Conservation (phyloP, 1,140 invertebrate species). For the Protaetia brevitarsis region DNA sequence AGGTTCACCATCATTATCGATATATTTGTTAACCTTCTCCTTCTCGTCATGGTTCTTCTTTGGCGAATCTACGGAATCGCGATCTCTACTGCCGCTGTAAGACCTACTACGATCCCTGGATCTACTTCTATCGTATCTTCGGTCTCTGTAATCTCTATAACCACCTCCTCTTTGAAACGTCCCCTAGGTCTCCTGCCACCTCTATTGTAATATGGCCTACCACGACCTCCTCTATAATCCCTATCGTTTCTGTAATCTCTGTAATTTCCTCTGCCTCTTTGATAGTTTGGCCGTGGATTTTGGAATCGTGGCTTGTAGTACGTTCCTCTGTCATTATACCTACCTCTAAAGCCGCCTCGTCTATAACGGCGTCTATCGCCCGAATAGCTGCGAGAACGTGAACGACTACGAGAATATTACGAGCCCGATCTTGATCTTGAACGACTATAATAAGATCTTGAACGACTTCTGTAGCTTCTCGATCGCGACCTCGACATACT, state of each 20-base stretch:
- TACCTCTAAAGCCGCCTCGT: constrained; percentile 53
- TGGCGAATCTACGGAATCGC: constrained; percentile 59
- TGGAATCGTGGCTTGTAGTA: constrained; percentile 75
- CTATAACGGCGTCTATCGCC: constrained; percentile 55
- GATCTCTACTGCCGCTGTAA: constrained; percentile 45
- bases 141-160: constrained; percentile 63
- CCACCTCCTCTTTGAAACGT: constrained; percentile 46
- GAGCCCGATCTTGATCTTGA: constrained; percentile 51
- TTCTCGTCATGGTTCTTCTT: constrained; percentile 58
- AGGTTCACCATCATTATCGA: constrained; percentile 53
- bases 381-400: constrained; percentile 62
- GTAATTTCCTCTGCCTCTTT: constrained; percentile 53
- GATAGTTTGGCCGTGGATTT: constrained; percentile 51
- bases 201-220: constrained; percentile 44
- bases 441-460: constrained; percentile 49
- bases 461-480: constrained; percentile 45
- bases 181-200: constrained; percentile 40
- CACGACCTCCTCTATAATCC: constrained; percentile 44
- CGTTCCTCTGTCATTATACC: constrained; percentile 66
- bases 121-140: constrained; percentile 52
- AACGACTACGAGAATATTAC: constrained; percentile 61
- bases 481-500: constrained; percentile 45
- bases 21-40: constrained; percentile 61
- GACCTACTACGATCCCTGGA: constrained; percentile 47
- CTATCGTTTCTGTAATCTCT: constrained; percentile 57